Percentiles rank a stretch among this genome's conserved stretches.
Conservation (phyloP, 2,113 vertebrate species). For the Syngnathus scovelli region DNA sequence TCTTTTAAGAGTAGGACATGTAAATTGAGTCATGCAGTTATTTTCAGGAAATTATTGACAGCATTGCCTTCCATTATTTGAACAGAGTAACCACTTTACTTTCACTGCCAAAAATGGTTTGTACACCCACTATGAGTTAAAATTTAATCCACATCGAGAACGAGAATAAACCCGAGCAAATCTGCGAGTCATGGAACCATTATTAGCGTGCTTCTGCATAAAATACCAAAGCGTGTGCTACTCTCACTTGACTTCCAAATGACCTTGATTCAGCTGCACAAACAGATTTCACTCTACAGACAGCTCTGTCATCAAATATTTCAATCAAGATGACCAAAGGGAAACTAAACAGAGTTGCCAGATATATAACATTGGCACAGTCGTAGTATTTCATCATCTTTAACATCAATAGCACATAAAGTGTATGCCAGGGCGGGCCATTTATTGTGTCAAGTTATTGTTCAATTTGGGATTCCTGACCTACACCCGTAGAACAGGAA, state of each 20-base stretch:
- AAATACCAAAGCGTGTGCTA: not conserved
- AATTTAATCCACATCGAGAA: not conserved
- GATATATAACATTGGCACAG: not conserved
- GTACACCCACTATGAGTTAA: constrained; percentile 13
- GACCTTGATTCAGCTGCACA: constrained; percentile 18
- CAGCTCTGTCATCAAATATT: constrained; percentile 16
- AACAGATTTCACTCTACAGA: constrained; percentile 16
- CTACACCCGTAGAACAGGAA: constrained; percentile 50
- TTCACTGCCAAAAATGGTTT: constrained; percentile 21
- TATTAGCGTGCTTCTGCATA: not conserved
- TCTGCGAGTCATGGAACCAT: not conserved
- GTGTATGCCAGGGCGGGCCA: not conserved
- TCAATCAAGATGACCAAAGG: constrained; percentile 2
- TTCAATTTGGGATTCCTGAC: constrained; percentile 48
- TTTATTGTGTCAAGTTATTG: constrained; percentile 27
- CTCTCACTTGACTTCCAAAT: not conserved
- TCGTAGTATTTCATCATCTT: not conserved
- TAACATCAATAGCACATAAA: not conserved
- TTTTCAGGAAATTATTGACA: constrained; percentile 71
- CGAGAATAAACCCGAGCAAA: constrained; percentile 4
- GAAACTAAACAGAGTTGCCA: not conserved
- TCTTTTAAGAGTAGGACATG: not conserved
- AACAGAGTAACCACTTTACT: constrained; percentile 35
- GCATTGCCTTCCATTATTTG: constrained; percentile 30
- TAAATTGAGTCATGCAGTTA: constrained; percentile 5